These are phyloP conservation scores for Ancistrus triradiatus DNA, from an alignment of 2,113 vertebrate genomes.

Conservation along the genomic window DNA sequence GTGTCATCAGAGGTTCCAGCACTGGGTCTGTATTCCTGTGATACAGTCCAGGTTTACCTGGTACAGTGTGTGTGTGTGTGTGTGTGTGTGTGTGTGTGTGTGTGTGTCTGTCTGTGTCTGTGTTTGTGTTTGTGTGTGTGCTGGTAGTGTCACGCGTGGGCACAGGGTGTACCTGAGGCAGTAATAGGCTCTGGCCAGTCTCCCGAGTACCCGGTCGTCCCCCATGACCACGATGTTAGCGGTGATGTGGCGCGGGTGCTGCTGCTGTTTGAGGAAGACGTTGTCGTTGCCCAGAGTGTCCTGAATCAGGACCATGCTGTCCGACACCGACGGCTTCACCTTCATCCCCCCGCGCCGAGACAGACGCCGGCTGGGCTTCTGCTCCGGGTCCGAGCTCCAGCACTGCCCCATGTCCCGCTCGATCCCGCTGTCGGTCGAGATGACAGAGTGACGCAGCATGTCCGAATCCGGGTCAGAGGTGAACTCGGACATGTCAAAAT, in stretches of 20 bases:
- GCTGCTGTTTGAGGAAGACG: slow-evolving; percentile 63
- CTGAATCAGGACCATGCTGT: slow-evolving; percentile 71
- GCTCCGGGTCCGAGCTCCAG: slow-evolving; percentile 50
- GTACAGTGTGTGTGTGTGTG: too few species aligned
- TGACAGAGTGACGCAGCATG: slow-evolving; percentile 74
- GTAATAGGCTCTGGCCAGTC: slow-evolving; percentile 81
- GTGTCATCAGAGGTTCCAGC: too few species aligned
- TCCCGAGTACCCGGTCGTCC: slow-evolving; percentile 80
- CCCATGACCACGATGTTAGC: slow-evolving; percentile 84
- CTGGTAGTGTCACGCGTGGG: not conserved
- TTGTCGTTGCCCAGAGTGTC: slow-evolving; percentile 55
- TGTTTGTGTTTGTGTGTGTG: too few species aligned
- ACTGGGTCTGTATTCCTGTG: too few species aligned
- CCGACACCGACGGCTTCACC: slow-evolving; percentile 66
- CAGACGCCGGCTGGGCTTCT: slow-evolving; percentile 57
- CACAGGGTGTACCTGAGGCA: slow-evolving; percentile 78
- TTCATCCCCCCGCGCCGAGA: slow-evolving; percentile 79
- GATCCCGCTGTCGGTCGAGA: slow-evolving; percentile 90
- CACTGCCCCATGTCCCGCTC: slow-evolving; percentile 74
- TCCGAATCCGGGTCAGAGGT: slow-evolving; percentile 52
- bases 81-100: too few species aligned
- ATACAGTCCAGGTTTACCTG: too few species aligned
- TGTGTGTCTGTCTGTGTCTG: too few species aligned
- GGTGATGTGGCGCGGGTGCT: slow-evolving; percentile 70
- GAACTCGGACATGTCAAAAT: slow-evolving; percentile 72